Conservation (phyloP, 2,797 vertebrate genomes). For the Hypotaenidia okinawae region DNA sequence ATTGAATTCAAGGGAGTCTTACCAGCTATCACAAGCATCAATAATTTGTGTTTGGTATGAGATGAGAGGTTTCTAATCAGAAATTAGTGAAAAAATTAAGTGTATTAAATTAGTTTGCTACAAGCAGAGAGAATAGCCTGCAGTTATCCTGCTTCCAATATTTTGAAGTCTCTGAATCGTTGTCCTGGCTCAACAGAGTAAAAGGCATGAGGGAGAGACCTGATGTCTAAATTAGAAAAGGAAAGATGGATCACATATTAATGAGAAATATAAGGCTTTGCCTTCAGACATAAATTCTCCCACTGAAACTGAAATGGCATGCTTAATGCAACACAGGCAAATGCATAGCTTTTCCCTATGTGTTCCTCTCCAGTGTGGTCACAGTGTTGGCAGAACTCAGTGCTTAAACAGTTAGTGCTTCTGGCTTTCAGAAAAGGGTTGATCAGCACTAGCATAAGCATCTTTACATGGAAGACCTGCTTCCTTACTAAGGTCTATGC, state of each 20-base stretch:
- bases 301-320: neutral
- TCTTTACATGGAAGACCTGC: neutral
- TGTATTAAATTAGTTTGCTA: neutral
- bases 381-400: neutral
- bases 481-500: neutral
- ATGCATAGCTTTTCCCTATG: neutral
- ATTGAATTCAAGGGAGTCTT: neutral
- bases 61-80: neutral
- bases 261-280: neutral
- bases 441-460: neutral
- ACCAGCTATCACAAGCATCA: neutral
- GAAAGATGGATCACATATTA: neutral
- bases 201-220: neutral
- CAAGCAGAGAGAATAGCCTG: neutral
- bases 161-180: neutral
- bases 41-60: neutral
- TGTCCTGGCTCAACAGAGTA: neutral
- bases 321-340: neutral
- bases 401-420: neutral
- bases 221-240: neutral
- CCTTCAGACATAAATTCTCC: neutral
- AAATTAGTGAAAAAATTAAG: neutral
- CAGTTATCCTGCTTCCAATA: neutral
- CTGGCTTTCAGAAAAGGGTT: neutral
- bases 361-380: neutral